Evolutionary conservation across 2,888 invertebrate genomes (phyloP), one percentile per base, ranked within the genome.

Genomic region (Drosophila niveifrons): DNA sequence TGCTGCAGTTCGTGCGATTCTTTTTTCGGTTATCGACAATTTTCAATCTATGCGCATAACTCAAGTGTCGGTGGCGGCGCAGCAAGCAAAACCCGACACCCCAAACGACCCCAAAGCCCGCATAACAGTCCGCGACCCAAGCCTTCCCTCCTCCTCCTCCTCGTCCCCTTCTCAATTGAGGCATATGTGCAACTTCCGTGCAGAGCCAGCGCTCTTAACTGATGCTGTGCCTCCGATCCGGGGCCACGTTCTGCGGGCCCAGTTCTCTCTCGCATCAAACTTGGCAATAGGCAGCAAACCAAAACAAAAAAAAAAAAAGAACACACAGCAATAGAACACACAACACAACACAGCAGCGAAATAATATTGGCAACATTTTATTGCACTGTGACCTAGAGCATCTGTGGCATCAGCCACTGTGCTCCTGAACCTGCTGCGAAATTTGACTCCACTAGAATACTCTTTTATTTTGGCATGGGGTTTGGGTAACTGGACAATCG

Each of bases 301-400:
- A 43, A 43, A 47, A 11, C 23, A 53, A 55, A 63, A 58, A 50
- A 50, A 62, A 58, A 57, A 46, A 56, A 34, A 61, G 53, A 52
- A 31, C 41, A 43, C 41, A 47, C 23, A 66, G 76, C 76, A 82
- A 82, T 82, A 69, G 86, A 89, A 72, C 72, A 71, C 56, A 73
- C 56, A 73, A 50, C 75, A 78, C 18, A 18, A 18, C 18, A 75
- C 75, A 82, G 80, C 80, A 82, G 81, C 80, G 72, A 75, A 90
- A 90, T 81, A 86, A 86, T 90, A 90, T 90, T 84, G 74, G 82
- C 88, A 87, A 90, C 85, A 87, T 90, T 90, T 91, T 86, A 90
- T 90, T 90, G 90, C 88, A 61, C 71, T 86, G 75, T 86, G 89
- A 90, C 87, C 84, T 78, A 83, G 62, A 78, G 76, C 78, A 83